Evolutionary conservation across 2,113 vertebrate genomes (phyloP).

Genomic region (Maccullochella peelii): DNA sequence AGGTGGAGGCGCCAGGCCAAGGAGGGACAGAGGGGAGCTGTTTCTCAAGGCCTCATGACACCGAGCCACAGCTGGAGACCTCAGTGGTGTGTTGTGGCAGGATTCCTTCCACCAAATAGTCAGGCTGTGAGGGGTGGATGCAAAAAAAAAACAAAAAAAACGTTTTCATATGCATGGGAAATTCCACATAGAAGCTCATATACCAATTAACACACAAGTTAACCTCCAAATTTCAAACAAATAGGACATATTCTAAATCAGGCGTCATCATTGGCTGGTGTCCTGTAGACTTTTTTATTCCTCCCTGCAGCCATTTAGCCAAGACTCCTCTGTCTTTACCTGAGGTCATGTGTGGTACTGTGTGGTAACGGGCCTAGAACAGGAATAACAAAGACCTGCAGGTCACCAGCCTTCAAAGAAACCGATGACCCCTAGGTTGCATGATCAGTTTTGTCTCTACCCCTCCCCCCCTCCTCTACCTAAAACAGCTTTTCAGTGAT

Average conservation of each 20-base stretch:
- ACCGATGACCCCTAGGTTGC: not conserved
- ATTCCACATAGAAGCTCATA: not conserved
- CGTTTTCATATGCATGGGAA: not conserved
- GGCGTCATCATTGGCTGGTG: not conserved
- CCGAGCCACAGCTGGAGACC: slow-evolving; percentile 49
- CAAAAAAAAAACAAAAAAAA: not conserved
- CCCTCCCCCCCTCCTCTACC: too few relatives aligned
- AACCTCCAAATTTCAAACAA: not conserved
- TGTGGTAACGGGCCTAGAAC: too few relatives aligned
- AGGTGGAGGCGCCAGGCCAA: slow-evolving; percentile 22
- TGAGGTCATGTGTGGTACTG: not conserved
- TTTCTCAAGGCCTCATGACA: slow-evolving; percentile 53
- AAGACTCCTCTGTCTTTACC: slow-evolving; percentile 1
- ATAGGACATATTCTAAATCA: not conserved
- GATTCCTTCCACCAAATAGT: slow-evolving; percentile 21
- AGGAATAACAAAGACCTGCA: slow-evolving; percentile 5
- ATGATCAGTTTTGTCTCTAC: too few relatives aligned
- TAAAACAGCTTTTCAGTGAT: not conserved
- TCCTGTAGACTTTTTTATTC: not conserved
- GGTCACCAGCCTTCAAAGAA: not conserved
- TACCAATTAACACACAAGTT: not conserved
- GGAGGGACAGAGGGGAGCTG: slow-evolving; percentile 20
- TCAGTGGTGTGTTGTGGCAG: slow-evolving; percentile 27
- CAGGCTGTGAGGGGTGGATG: slow-evolving; percentile 34
- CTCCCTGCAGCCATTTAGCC: not conserved